Base-by-base conservation (phyloP, 37 sponge, comb jelly and placozoan genomes). In the Lycopodina hypogea region DNA sequence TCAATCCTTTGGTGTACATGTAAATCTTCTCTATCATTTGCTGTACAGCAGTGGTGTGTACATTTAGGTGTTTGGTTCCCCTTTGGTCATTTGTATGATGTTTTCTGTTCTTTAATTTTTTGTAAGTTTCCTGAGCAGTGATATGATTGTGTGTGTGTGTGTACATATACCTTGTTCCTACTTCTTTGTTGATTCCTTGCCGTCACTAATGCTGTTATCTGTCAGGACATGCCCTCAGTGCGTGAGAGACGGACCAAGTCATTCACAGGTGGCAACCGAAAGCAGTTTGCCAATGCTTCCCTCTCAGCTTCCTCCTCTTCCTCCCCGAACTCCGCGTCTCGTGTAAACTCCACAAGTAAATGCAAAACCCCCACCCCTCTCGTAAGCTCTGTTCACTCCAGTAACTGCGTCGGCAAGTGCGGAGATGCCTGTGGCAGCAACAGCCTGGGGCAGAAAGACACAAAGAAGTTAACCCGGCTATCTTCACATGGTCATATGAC, bases 341-440 rank as follows among this genome's bases (percentile, higher is more conserved):
- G 66, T 24, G 66, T 34, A 2, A 65, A 24, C 4, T 65, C 66
- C 35, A 14, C 30, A 2, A 28, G 66, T 2, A 65, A 34, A 30
- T 32, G 66, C 66, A 65, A 33, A 34, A 65, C 66, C 30, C 66
- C 66, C 66, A 65, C 32, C 35, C 3, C 66, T 34, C 66, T 33
- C 66, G 18, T 4, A 2, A 34, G 33, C 34, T 65, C 66, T 34
- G 30, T 30, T 17, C 26, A 32, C 2, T 32, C 17, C 18, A 24
- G 61, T 7, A 60, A 65, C 30, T 2, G 66, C 18, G 12, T 7
- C 35, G 35, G 35, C 7, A 7, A 30, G 66, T 15, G 35, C 30
- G 66, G 2, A 4, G 35, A 17, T 32, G 30, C n/a, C n/a, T n/a
- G 30, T 3, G 35, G 35, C 4, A 4, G 7, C 32, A 65, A 33